A percentile compares a stretch with the other conserved stretches of the same genome.
Conservation (phyloP, 2,797 vertebrate genomes). For the Pipistrellus pipistrellus region DNA sequence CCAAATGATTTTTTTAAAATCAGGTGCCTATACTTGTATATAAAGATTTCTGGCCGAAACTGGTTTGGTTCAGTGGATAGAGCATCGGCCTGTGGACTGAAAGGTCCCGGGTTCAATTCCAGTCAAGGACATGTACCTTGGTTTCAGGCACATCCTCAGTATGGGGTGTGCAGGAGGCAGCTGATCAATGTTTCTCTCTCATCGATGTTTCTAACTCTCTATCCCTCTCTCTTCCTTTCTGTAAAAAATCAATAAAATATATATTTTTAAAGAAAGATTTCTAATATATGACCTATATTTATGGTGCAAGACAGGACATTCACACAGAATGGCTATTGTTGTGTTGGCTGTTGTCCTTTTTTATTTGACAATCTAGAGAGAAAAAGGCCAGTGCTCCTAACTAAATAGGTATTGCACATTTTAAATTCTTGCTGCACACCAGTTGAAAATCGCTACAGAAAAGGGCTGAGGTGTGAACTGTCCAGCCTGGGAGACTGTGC, state of each 20-base stretch:
- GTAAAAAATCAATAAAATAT: too few species aligned
- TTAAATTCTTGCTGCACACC: not conserved
- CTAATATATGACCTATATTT: not conserved
- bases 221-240: too few species aligned
- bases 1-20: too few species aligned
- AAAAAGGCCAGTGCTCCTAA: not conserved
- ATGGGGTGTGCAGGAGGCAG: too few species aligned
- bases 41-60: not conserved
- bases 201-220: too few species aligned
- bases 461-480: not conserved
- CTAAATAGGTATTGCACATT: not conserved
- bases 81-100: too few species aligned
- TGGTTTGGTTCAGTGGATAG: too few species aligned
- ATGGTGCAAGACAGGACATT: not conserved
- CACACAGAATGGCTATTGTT: not conserved
- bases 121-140: too few species aligned
- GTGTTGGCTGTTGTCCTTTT: not conserved
- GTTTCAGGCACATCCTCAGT: too few species aligned
- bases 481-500: not conserved
- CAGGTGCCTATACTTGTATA: not conserved
- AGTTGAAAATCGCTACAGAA: not conserved
- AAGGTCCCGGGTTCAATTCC: too few species aligned
- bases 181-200: too few species aligned
- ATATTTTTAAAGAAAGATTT: not conserved
- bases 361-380: not conserved